Base-by-base conservation (phyloP, 2,797 vertebrate genomes). In the Pelodytes ibericus region DNA sequence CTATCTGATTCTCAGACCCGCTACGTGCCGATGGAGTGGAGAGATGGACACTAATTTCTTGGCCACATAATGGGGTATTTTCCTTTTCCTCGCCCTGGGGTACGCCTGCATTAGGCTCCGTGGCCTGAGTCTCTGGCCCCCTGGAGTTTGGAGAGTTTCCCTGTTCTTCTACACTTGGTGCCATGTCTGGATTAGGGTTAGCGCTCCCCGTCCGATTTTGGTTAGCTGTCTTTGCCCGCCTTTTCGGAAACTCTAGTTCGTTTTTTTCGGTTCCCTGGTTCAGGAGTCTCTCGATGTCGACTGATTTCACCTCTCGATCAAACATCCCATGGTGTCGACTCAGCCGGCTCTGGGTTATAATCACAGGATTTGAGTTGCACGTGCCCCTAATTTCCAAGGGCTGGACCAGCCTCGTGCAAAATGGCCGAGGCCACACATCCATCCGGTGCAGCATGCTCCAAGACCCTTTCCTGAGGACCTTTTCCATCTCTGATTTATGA, bases 261-360 rank as follows among this genome's bases (percentile, higher is more conserved):
- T 60, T 70, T 9, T 56, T 36, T 25, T 66, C 18, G 6, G n/a
- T 82, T 65, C 87, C 77, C 58, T 87, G 81, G 64, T 83, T 89
- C 74, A 95, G 81, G 47, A 96, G 75, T 22, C 95, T 92, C 58
- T 92, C 89, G 71, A 97, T 93, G n/a, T 95, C 86, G 16, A 93
- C 70, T 6, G 95, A 97, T 81, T 95, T 96, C 72, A 97, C 92
- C 64, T 95, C 90, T 22, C 90, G 91, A 79, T 91, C 95, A 81
- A 97, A 97, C 31, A 96, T 90, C 33, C 95, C 95, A 7, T 90
- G 85, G 77, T 94, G 94, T 30, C 92, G 91, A 13, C 88, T 93
- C 44, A 97, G 88, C 8, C 96, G 93, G 59, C 85, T 85, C 26
- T 93, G 89, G 22, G 95, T 96, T 82, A 97, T 97, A 58, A 96